Evolutionary conservation across 2,797 vertebrate genomes (phyloP).

Genomic region (Gastrophryne carolinensis): DNA sequence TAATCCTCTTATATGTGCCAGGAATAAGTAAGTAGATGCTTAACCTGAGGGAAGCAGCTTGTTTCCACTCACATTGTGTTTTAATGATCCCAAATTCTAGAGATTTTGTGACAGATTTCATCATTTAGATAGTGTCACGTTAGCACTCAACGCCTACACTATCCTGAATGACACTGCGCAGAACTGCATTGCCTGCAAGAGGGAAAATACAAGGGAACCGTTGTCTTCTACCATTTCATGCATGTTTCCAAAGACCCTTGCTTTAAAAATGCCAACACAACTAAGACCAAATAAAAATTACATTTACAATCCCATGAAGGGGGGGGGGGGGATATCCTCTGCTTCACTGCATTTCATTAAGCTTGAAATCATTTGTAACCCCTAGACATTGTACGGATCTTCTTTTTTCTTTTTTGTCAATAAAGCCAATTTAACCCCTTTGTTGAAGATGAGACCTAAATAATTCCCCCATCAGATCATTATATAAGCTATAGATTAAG

Average conservation of each 20-base stretch:
- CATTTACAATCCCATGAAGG: slow-evolving; percentile 19
- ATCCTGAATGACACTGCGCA: slow-evolving; percentile 81
- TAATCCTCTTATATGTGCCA: neutral
- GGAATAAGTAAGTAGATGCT: neutral
- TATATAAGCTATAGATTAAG: neutral
- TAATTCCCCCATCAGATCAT: neutral
- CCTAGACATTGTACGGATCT: slow-evolving; percentile 17
- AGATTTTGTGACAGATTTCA: slow-evolving; percentile 62
- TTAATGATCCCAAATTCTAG: slow-evolving; percentile 57
- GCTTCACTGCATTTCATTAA: slow-evolving; percentile 32
- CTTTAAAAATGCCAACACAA: slow-evolving; percentile 17
- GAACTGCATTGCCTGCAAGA: slow-evolving; percentile 96
- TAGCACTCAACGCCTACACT: slow-evolving; percentile 85
- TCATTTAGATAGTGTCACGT: slow-evolving; percentile 77
- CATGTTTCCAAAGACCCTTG: slow-evolving; percentile 6
- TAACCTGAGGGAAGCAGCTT: neutral
- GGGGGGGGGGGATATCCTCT: neutral
- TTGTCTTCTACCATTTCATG: slow-evolving; percentile 36
- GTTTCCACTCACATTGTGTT: neutral
- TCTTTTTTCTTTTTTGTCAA: slow-evolving; percentile 12
- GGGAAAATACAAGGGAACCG: slow-evolving; percentile 53
- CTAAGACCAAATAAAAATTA: slow-evolving; percentile 15
- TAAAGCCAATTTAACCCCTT: neutral
- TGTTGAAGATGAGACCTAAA: neutral
- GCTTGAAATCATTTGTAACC: slow-evolving; percentile 7